Evolutionary conservation across 1,140 invertebrate species (phyloP).

Genomic region (Achatina immaculata): DNA sequence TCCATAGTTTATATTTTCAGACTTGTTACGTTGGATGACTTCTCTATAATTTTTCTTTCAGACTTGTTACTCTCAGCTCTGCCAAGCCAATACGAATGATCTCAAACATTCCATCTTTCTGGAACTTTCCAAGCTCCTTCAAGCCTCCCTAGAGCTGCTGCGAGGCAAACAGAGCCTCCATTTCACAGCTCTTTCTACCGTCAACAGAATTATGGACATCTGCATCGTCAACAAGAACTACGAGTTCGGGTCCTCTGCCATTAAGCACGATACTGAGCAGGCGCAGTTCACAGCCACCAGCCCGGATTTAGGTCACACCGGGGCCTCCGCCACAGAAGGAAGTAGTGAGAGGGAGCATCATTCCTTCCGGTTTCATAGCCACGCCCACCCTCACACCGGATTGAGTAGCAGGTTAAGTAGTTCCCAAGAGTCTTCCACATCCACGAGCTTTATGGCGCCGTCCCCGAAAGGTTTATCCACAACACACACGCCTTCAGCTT

Average conservation of each 20-base stretch:
- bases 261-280: slow-evolving; percentile 44
- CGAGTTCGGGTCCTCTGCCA: slow-evolving; percentile 52
- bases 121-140: slow-evolving; percentile 73
- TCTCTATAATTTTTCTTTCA: no score
- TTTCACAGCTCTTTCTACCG: slow-evolving; percentile 75
- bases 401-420: slow-evolving; percentile 13
- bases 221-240: slow-evolving; percentile 68
- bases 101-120: slow-evolving; percentile 63
- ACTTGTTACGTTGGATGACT: no score
- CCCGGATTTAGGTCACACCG: slow-evolving; percentile 20
- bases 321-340: background rate
- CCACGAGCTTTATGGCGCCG: background rate
- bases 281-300: slow-evolving; percentile 6
- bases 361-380: slow-evolving; percentile 18
- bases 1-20: no score
- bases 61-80: slow-evolving; percentile 66
- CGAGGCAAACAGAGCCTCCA: slow-evolving; percentile 76
- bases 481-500: background rate
- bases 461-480: background rate
- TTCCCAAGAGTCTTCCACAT: slow-evolving; percentile 20
- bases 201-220: slow-evolving; percentile 77
- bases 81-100: slow-evolving; percentile 42
- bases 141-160: slow-evolving; percentile 73
- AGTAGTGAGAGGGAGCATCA: background rate
- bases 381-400: slow-evolving; percentile 35